phyloP scores from a whole-genome alignment of 2,113 vertebrate species.

The Triplophysa rosa region DNA sequence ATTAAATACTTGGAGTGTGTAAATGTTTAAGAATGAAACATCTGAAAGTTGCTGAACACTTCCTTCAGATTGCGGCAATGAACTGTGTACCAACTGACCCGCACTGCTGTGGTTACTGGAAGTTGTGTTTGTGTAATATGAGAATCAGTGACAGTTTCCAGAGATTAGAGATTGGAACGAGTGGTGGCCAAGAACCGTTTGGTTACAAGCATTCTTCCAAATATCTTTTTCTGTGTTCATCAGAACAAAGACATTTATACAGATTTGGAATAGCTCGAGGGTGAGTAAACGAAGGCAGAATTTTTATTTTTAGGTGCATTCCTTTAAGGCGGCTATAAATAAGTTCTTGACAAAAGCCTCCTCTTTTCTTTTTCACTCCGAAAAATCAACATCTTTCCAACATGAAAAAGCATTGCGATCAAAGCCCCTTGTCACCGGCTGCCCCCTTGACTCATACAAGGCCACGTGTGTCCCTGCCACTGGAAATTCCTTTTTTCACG shows the following conservation, averaged over 20 bases:
- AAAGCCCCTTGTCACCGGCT: slow-evolving; percentile 15
- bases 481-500: slow-evolving; percentile 2
- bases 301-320: too few relatives aligned
- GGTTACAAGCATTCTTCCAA: too few relatives aligned
- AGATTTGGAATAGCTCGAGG: too few relatives aligned
- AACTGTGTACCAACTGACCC: neutral
- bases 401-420: neutral
- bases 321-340: too few relatives aligned
- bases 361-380: too few relatives aligned
- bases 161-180: neutral
- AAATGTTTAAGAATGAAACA: neutral
- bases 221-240: too few relatives aligned
- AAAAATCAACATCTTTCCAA: neutral
- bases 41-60: slow-evolving; percentile 1
- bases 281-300: too few relatives aligned
- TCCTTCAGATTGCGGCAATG: neutral
- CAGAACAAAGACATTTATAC: too few relatives aligned
- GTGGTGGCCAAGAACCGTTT: too few relatives aligned
- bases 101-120: neutral
- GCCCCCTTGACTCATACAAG: neutral
- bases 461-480: slow-evolving; percentile 24
- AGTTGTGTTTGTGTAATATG: neutral
- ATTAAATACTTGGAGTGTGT: neutral
- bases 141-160: neutral
- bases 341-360: too few relatives aligned